These are phyloP conservation scores for Protobothrops flavoviridis DNA, from an alignment of 2,113 vertebrate species.

Conservation along the genomic window DNA sequence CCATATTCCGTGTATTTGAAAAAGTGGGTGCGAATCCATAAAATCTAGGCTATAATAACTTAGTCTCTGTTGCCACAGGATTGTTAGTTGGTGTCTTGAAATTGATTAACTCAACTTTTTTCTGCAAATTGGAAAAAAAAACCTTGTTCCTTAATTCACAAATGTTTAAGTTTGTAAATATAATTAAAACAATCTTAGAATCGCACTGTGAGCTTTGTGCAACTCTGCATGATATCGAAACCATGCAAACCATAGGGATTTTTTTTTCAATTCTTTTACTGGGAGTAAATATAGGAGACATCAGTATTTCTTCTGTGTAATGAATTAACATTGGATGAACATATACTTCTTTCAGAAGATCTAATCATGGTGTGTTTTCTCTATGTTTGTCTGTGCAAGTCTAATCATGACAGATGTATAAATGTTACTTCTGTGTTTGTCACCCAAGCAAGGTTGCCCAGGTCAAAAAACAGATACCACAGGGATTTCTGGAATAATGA, in stretches of 20 bases:
- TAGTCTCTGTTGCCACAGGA: neutral
- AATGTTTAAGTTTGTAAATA: neutral
- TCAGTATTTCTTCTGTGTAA: neutral
- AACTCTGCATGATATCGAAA: neutral
- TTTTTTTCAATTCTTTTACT: neutral
- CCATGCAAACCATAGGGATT: neutral
- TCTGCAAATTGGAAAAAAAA: neutral
- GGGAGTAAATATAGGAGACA: neutral
- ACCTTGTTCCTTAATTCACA: neutral
- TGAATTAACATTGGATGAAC: neutral
- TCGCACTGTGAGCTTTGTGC: neutral
- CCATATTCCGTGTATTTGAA: neutral
- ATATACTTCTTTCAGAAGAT: neutral
- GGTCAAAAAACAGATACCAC: neutral
- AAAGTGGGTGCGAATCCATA: neutral
- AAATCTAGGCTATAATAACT: neutral
- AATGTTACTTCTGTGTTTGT: neutral
- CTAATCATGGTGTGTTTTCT: neutral
- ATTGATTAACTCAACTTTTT: neutral
- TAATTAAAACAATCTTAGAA: neutral
- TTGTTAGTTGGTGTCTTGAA: neutral
- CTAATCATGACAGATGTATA: neutral
- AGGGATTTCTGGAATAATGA: neutral
- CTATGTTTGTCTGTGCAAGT: neutral
- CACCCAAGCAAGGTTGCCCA: neutral